Conservation (phyloP, 2,888 invertebrate genomes). For the Idaea straminata region DNA sequence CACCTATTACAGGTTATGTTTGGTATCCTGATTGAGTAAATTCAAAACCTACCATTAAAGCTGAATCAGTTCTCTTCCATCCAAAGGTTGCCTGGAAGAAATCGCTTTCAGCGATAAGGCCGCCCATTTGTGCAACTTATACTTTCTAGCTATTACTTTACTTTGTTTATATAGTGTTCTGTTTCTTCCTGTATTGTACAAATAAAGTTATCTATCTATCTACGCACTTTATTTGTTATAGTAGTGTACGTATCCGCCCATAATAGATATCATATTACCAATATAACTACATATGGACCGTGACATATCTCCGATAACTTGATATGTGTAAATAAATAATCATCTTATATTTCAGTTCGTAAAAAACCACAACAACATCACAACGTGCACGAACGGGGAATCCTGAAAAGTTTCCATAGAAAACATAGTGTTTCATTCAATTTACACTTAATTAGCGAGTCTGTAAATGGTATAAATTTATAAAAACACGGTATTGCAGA, state of each 20-base stretch:
- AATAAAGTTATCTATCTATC: no score
- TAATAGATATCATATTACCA: not conserved
- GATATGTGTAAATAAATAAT: not conserved
- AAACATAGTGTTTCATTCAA: not conserved
- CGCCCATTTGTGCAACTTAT: no score
- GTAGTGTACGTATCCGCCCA: not conserved
- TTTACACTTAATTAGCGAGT: conserved; percentile 38
- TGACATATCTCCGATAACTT: not conserved
- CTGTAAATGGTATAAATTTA: conserved; percentile 25
- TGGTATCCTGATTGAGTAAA: no score
- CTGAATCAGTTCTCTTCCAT: no score
- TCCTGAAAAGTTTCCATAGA: conserved; percentile 6
- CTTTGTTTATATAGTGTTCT: no score
- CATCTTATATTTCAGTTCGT: not conserved
- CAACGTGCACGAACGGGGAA: conserved; percentile 4
- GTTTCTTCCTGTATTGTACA: no score
- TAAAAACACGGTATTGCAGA: conserved; percentile 26
- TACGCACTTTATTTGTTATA: no score
- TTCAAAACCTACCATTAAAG: no score
- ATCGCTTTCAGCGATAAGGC: no score
- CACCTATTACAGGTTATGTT: no score
- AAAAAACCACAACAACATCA: conserved; percentile 6
- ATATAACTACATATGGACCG: not conserved
- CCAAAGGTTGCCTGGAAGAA: no score
- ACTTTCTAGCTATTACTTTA: no score